Conservation (phyloP, 2,888 invertebrate genomes). For the Rhaphigaster nebulosa region DNA sequence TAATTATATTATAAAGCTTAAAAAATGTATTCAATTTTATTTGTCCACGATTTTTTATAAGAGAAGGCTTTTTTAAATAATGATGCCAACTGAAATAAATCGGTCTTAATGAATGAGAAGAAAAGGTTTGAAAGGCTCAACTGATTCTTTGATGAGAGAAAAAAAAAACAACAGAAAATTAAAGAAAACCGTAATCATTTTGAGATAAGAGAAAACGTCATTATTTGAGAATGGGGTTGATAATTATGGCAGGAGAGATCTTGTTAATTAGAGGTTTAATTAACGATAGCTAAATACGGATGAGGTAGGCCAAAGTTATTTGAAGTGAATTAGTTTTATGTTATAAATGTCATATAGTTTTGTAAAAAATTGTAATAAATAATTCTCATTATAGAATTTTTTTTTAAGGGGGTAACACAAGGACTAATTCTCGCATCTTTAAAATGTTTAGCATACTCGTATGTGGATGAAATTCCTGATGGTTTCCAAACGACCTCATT, state of each 20-base stretch:
- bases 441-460: too few species aligned
- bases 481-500: too few species aligned
- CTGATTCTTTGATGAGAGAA: not conserved
- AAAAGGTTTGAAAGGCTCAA: not conserved
- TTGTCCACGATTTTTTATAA: not conserved
- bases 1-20: too few species aligned
- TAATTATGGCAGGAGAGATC: not conserved
- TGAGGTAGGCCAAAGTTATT: not conserved
- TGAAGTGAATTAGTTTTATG: not conserved
- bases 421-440: too few species aligned
- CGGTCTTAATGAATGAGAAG: not conserved
- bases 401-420: too few species aligned
- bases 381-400: too few species aligned
- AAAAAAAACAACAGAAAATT: not conserved
- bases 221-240: not conserved
- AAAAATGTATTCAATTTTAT: too few species aligned
- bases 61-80: not conserved
- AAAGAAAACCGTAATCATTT: not conserved
- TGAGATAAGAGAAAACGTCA: not conserved
- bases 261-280: conserved; percentile 2
- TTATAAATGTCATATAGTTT: too few species aligned
- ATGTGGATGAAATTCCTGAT: too few species aligned
- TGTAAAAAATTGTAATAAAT: too few species aligned
- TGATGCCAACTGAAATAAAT: not conserved
- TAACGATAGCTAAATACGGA: not conserved